These are phyloP conservation scores for Hylaeus anthracinus DNA, from an alignment of 1,140 invertebrate species.

Conservation along the genomic window DNA sequence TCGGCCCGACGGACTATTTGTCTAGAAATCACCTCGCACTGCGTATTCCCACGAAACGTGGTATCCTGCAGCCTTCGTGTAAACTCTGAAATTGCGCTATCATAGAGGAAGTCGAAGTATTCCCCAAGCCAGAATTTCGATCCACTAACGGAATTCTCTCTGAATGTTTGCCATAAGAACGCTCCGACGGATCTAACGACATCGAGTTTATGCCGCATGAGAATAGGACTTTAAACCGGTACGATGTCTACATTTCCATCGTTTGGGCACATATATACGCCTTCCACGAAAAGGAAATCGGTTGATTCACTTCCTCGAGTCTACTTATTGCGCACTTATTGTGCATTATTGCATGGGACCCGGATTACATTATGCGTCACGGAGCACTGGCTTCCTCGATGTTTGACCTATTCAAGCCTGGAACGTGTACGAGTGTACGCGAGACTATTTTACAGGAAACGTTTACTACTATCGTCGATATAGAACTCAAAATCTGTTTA, in stretches of 20 bases:
- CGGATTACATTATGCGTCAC: neutral
- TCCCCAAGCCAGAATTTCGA: conserved; percentile 23
- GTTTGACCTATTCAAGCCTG: neutral
- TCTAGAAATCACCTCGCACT: conserved; percentile 14
- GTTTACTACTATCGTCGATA: too few relatives aligned
- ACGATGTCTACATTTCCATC: conserved; percentile 10
- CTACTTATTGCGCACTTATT: conserved; percentile 1
- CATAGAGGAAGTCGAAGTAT: conserved; percentile 31
- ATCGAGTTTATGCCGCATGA: conserved; percentile 26
- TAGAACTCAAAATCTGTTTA: too few relatives aligned
- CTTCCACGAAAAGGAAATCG: neutral
- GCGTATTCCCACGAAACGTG: neutral
- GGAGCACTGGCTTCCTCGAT: neutral
- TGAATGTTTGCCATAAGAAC: conserved; percentile 29
- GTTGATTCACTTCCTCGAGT: neutral
- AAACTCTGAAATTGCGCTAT: conserved; percentile 27
- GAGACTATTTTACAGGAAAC: too few relatives aligned
- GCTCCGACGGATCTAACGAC: conserved; percentile 19
- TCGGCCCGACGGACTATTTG: neutral
- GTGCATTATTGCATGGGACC: conserved; percentile 3
- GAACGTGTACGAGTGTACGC: too few relatives aligned
- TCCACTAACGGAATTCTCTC: conserved; percentile 22
- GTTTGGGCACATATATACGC: neutral
- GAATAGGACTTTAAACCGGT: conserved; percentile 30
- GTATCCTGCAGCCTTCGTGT: conserved; percentile 6